Evolutionary conservation across 2,888 invertebrate genomes (phyloP), one percentile per base, ranked within the genome.

Genomic region (Tetragonula carbonaria): DNA sequence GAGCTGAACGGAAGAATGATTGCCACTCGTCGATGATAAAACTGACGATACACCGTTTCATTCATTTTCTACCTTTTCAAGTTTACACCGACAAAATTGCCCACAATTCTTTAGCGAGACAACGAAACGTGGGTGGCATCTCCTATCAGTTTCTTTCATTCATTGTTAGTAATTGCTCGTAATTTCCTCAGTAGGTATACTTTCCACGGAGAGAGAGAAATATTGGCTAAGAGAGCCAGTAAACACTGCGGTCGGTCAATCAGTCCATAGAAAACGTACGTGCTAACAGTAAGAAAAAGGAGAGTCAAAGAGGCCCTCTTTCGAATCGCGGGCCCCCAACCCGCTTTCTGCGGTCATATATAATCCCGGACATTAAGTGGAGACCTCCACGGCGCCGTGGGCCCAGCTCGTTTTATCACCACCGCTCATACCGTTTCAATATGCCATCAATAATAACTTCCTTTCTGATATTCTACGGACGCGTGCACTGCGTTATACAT

Each of bases 391-490:
- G 92, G 91, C 88, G 92, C 91, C 91, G 88, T 89, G 91, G 92
- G 90, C 91, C 91, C 90, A 86, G 87, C 91, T 89, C 92, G 92
- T 94, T 94, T 94, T 94, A 94, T 94, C 94, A 94, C 93, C 93
- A 91, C 85, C 85, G 93, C 93, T 94, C 93, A 92, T 92, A 93
- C 93, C 92, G 91, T 94, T 94, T 94, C 94, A 94, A 94, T 94
- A 94, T 93, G 91, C 94, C 94, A 94, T 94, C 94, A 93, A 94
- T 94, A 94, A 94, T 94, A 91, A 92, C 91, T 84, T 79, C 88
- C 82, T 87, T 87, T 86, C 85, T 87, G 90, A 90, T 90, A 90
- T 80, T 81, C 80, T 55, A 67, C 70, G 65, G 83, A 86, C 85
- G 91, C 90, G 89, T 87, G 86, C 82, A 84, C 80, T 85, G 84